These are phyloP conservation scores for Cantharis rustica DNA, from an alignment of 2,888 invertebrate species.

Conservation along the genomic window DNA sequence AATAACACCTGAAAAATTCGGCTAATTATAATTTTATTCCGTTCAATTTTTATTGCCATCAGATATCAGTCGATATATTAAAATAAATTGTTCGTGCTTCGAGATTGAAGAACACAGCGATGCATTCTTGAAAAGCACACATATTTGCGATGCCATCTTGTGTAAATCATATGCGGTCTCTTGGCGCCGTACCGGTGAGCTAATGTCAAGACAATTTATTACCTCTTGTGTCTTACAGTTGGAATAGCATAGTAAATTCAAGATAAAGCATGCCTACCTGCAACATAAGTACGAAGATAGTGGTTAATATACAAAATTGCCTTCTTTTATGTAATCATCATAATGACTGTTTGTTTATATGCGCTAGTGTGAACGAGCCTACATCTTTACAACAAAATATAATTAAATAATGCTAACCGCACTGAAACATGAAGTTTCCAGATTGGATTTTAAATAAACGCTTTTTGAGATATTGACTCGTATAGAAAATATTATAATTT, in stretches of 20 bases:
- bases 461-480: neutral
- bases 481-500: neutral
- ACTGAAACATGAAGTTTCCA: neutral
- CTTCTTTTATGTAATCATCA: neutral
- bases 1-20: neutral
- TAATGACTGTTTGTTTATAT: neutral
- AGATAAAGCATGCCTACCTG: neutral
- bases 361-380: neutral
- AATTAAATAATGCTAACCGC: neutral
- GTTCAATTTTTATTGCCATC: neutral
- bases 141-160: conserved; percentile 10
- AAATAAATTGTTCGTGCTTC: neutral
- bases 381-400: neutral
- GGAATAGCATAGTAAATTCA: neutral
- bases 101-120: neutral
- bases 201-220: conserved; percentile 18
- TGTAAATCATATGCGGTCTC: conserved; percentile 16
- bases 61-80: neutral
- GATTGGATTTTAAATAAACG: neutral
- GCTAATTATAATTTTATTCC: neutral
- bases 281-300: neutral
- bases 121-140: neutral
- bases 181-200: conserved; percentile 9
- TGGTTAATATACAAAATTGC: neutral
- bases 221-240: neutral